Base-by-base conservation (phyloP, 2,113 vertebrate genomes). In the Rhynchopsitta pachyrhyncha region DNA sequence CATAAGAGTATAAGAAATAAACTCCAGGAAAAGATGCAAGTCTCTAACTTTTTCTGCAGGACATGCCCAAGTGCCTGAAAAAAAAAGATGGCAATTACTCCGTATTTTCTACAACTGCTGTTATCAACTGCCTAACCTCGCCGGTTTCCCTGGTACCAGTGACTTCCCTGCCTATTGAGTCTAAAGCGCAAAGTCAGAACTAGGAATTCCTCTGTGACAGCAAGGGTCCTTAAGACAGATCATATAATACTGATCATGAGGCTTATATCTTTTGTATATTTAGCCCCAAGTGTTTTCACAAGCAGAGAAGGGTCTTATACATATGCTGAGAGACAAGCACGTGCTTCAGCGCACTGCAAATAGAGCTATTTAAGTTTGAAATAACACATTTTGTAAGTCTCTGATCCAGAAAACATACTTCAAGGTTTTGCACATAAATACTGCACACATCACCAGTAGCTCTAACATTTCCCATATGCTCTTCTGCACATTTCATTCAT, bases 391-490 rank as follows among this genome's bases (percentile, higher is more conserved):
- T 84, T 55, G 69, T 57, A 75, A 85, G 92, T 79, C 88, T 87
- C 86, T 85, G 57, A 91, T 94, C 81, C 93, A 95, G 79, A 86
- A 95, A 92, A 75, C 71, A 41, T 46, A 64, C 76, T 71, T 31
- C 77, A 81, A 90, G 52, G 85, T 68, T 90, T 91, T 63, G 53
- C 2, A 3, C 76, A 80, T 70, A 92, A 96, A 83, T 83, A 67
- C 35, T 31, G 41, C 37, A 31, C 82, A 75, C 82, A 63, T 78
- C 60, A 70, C 53, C 85, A 78, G 80, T 28, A 83, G 62, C 59
- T 93, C 64, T 67, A 92, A 77, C 62, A 13, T 41, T 78, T 86
- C 47, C 86, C 76, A 10, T 16, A 35, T 50, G 73, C 64, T 70
- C 39, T 77, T 47, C 55, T 85, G 73, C 55, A 57, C 69, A 13